Percentiles rank a stretch among this genome's conserved stretches.
Evolutionary conservation across 1,140 invertebrate species (phyloP).

Genomic region (Panagrolaimus sp.): DNA sequence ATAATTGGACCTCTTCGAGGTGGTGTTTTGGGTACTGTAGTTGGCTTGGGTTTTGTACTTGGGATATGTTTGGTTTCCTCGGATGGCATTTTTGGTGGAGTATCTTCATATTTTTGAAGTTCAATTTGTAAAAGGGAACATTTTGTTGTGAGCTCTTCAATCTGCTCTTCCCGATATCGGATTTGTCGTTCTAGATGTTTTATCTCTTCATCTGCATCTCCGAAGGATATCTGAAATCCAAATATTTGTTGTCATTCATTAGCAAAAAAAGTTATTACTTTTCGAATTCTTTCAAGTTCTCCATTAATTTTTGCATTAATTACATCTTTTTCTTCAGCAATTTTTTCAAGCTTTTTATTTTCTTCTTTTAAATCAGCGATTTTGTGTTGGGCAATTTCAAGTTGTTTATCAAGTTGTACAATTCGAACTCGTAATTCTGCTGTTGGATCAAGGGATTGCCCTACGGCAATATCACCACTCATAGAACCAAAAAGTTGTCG

Average conservation of each 20-base stretch:
- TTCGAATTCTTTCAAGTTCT: conserved; percentile 32
- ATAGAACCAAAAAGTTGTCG: conserved; percentile 45
- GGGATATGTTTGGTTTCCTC: neutral
- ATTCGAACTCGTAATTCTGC: conserved; percentile 46
- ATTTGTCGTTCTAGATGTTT: conserved; percentile 44
- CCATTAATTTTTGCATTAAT: conserved; percentile 17
- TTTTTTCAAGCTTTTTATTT: conserved; percentile 28
- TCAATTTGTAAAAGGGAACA: conserved; percentile 54
- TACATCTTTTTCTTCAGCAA: conserved; percentile 34
- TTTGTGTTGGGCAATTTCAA: conserved; percentile 28
- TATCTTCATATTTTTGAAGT: conserved; percentile 36
- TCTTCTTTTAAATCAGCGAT: conserved; percentile 18
- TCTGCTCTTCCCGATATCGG: conserved; percentile 51
- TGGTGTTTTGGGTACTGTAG: neutral
- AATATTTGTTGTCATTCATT: conserved; percentile 17
- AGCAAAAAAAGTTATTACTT: conserved; percentile 13
- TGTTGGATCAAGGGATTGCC: conserved; percentile 32
- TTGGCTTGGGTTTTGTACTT: neutral
- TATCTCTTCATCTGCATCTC: conserved; percentile 42
- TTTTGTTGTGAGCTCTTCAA: conserved; percentile 42
- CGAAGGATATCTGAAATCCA: conserved; percentile 43
- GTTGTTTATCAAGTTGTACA: conserved; percentile 40
- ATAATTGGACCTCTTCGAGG: conserved; percentile 8
- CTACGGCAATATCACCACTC: conserved; percentile 1
- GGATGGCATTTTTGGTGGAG: neutral